Conservation (phyloP, 2,797 vertebrate species). For the Novumbra hubbsi region DNA sequence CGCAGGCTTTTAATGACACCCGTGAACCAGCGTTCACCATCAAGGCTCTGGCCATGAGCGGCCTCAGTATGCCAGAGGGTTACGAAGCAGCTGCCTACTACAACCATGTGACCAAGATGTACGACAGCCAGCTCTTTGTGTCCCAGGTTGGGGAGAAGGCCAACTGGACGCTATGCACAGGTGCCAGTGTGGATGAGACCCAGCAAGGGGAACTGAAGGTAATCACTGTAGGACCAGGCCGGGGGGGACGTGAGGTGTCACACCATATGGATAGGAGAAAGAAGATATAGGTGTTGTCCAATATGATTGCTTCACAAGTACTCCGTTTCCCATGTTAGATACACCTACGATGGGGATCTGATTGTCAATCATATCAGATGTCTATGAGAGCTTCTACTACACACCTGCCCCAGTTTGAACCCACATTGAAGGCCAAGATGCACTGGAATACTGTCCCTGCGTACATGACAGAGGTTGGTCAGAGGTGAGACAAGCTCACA, state of each 20-base stretch:
- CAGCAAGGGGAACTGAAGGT: constrained; percentile 31
- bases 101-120: constrained; percentile 33
- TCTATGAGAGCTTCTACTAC: constrained; percentile 51
- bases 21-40: constrained; percentile 57
- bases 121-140: constrained; percentile 63
- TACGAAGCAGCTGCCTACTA: constrained; percentile 66
- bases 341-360: constrained; percentile 72
- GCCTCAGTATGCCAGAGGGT: constrained; percentile 57
- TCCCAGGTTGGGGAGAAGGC: constrained; percentile 65
- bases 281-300: neutral
- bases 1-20: constrained; percentile 43
- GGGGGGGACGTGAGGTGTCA: neutral
- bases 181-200: constrained; percentile 42
- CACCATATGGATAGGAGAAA: neutral
- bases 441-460: constrained; percentile 67
- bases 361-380: constrained; percentile 74
- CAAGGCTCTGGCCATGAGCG: constrained; percentile 58
- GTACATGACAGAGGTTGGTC: constrained; percentile 43
- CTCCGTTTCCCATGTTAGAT: constrained; percentile 56
- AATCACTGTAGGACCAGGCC: constrained; percentile 4
- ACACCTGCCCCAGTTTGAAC: constrained; percentile 47
- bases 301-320: constrained; percentile 11
- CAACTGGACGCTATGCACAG: constrained; percentile 77
- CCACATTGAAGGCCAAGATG: constrained; percentile 56
- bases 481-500: constrained; percentile 48